These are phyloP conservation scores for Notamacropus eugenii DNA, from an alignment of 2,797 vertebrate species.

Conservation along the genomic window DNA sequence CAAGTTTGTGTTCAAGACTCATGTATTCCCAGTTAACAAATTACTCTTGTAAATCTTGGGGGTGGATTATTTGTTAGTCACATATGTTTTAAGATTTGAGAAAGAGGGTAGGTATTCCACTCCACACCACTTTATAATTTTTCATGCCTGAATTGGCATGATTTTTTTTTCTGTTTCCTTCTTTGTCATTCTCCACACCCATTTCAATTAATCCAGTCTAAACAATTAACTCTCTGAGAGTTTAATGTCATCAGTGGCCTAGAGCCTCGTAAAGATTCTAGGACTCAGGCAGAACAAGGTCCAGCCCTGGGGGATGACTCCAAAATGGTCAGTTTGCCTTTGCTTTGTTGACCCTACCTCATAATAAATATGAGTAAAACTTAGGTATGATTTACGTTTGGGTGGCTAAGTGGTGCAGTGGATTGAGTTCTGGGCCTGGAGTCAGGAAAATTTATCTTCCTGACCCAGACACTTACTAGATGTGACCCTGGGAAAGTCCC, in stretches of 20 bases:
- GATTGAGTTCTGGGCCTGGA: not conserved
- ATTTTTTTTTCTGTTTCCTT: not conserved
- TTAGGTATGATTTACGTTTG: not conserved
- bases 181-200: conserved; percentile 44
- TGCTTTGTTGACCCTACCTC: not conserved
- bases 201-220: conserved; percentile 63
- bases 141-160: conserved; percentile 66
- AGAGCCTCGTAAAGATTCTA: not conserved
- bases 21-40: conserved; percentile 74
- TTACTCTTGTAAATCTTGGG: conserved; percentile 68
- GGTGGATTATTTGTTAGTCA: conserved; percentile 77
- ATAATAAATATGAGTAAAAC: not conserved
- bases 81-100: conserved; percentile 62
- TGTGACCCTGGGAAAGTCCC: not conserved
- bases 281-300: not conserved
- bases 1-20: conserved; percentile 72
- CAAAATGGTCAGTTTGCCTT: not conserved
- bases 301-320: not conserved
- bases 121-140: conserved; percentile 58
- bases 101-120: conserved; percentile 67
- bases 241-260: conserved; percentile 29
- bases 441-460: not conserved
- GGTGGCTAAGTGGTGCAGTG: no score
- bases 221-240: conserved; percentile 61
- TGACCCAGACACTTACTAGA: not conserved